Percentiles rank a stretch among this genome's conserved stretches.
These are phyloP conservation scores for Muscina levida DNA, from an alignment of 2,888 invertebrate genomes.

Conservation along the genomic window DNA sequence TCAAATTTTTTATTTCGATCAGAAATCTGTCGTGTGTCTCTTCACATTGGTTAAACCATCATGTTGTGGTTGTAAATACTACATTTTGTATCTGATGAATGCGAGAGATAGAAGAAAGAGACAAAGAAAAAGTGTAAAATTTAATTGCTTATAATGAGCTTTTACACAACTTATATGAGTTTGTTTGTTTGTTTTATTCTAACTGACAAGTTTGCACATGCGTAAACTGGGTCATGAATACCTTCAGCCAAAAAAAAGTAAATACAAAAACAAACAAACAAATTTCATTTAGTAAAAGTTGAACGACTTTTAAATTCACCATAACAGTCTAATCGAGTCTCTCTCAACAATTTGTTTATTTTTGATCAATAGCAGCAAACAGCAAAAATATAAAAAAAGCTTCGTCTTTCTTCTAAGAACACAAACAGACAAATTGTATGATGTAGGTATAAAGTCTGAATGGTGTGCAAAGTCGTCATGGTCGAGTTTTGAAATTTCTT, in stretches of 20 bases:
- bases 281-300: background rate
- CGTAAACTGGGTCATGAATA: slow-evolving; percentile 32
- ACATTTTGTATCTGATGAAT: too few relatives aligned
- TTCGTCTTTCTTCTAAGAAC: background rate
- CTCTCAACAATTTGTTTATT: slow-evolving; percentile 4
- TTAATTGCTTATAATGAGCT: slow-evolving; percentile 39
- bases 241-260: too few relatives aligned
- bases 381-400: too few relatives aligned
- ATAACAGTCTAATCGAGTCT: too few relatives aligned
- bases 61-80: background rate
- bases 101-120: too few relatives aligned
- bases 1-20: too few relatives aligned
- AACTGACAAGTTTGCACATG: slow-evolving; percentile 14
- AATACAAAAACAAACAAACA: background rate
- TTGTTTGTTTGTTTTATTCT: too few relatives aligned
- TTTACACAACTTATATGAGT: slow-evolving; percentile 30
- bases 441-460: too few relatives aligned
- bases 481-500: background rate
- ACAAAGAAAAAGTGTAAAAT: slow-evolving; percentile 6
- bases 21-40: too few relatives aligned
- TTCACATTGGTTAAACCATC: slow-evolving; percentile 8
- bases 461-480: background rate
- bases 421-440: background rate
- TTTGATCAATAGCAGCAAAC: background rate
- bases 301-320: background rate